Percentiles rank a stretch among this genome's conserved stretches.
phyloP scores from a whole-genome alignment of 2,888 invertebrate species.

The Scaptodrosophila latifasciaeformis region DNA sequence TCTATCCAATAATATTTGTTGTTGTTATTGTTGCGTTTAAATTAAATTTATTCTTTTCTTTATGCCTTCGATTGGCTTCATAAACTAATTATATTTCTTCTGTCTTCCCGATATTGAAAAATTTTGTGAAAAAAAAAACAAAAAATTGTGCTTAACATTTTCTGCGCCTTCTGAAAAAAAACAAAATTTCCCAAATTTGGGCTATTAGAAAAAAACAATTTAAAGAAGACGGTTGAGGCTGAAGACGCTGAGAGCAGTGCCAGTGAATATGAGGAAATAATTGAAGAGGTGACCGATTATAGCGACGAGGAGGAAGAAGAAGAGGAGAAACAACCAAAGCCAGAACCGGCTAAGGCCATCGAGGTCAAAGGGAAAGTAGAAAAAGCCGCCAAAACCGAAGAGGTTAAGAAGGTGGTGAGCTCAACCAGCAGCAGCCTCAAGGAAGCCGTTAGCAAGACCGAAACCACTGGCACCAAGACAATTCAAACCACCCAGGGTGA shows the following conservation, averaged over 20 bases:
- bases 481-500: conserved; percentile 79
- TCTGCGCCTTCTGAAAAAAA: conserved; percentile 34
- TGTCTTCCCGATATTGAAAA: background rate
- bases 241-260: conserved; percentile 65
- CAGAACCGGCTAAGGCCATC: conserved; percentile 16
- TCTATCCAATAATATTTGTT: no score
- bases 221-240: conserved; percentile 74
- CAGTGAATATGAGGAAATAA: conserved; percentile 73
- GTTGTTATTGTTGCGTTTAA: no score
- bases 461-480: conserved; percentile 23
- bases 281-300: conserved; percentile 73
- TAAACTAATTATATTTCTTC: background rate
- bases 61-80: background rate
- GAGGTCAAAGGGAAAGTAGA: conserved; percentile 29
- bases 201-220: conserved; percentile 61
- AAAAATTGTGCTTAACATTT: conserved; percentile 6
- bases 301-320: conserved; percentile 50
- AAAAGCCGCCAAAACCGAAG: conserved; percentile 13
- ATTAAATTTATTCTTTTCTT: no score
- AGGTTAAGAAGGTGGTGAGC: conserved; percentile 17
- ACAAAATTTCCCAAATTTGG: no score
- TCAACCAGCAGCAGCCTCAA: conserved; percentile 10
- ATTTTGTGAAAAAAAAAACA: background rate
- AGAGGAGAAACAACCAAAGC: background rate
- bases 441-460: background rate